phyloP scores from a whole-genome alignment of 1,140 invertebrate genomes.

The Cyclargus thomasi region DNA sequence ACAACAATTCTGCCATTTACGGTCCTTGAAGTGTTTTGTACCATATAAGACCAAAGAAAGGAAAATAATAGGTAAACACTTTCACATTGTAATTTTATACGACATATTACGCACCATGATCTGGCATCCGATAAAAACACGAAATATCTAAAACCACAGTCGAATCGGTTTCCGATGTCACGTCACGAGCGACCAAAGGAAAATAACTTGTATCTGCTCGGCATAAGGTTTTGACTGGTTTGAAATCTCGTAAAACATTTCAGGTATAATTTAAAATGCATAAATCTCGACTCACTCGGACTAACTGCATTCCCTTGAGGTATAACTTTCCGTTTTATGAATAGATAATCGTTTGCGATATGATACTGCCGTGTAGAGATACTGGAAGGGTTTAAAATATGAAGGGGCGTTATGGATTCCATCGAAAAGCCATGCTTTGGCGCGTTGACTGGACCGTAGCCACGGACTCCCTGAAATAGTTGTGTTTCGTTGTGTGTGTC shows the following conservation, averaged over 20 bases:
- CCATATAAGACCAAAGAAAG: too few relatives aligned
- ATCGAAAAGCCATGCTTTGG: too few relatives aligned
- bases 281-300: constrained; percentile 60
- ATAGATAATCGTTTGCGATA: constrained; percentile 52
- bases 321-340: constrained; percentile 69
- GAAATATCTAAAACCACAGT: background rate
- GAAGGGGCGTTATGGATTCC: too few relatives aligned
- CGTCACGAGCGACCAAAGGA: background rate
- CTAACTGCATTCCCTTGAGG: constrained; percentile 55
- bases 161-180: constrained; percentile 18
- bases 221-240: background rate
- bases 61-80: too few relatives aligned
- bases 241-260: constrained; percentile 30
- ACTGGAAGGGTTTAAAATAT: background rate
- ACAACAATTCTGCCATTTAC: too few relatives aligned
- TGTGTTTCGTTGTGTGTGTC: too few relatives aligned
- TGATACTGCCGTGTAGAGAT: background rate
- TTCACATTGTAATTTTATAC: too few relatives aligned
- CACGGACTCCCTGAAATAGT: too few relatives aligned
- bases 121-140: background rate
- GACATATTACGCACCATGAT: background rate
- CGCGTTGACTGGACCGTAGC: too few relatives aligned
- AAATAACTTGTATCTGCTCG: background rate
- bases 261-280: constrained; percentile 66
- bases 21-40: too few relatives aligned